phyloP scores from a whole-genome alignment of 2,888 invertebrate species.

The Mesochorus sp. region DNA sequence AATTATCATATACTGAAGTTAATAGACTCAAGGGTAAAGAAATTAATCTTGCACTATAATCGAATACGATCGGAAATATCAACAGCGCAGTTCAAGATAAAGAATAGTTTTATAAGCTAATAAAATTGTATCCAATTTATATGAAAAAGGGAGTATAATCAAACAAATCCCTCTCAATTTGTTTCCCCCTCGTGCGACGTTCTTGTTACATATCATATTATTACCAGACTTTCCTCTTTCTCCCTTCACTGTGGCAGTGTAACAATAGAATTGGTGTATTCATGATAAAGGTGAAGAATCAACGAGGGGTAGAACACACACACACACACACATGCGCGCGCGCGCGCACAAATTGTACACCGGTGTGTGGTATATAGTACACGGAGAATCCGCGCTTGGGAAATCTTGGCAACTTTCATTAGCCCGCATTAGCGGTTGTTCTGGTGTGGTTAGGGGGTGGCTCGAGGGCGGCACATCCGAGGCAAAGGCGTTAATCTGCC shows the following conservation, averaged over 20 bases:
- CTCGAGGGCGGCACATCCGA: slow-evolving; percentile 62
- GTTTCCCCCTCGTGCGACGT: not conserved
- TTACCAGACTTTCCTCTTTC: not conserved
- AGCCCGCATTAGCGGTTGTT: slow-evolving; percentile 72
- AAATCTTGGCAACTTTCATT: slow-evolving; percentile 76
- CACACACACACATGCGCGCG: not conserved
- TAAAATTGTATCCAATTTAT: not conserved
- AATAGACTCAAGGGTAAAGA: no score
- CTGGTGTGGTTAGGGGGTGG: slow-evolving; percentile 49
- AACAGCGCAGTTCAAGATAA: no score
- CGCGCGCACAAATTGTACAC: not conserved
- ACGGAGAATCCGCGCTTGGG: slow-evolving; percentile 54
- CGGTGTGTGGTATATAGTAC: not conserved
- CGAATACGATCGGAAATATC: no score
- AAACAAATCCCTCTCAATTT: not conserved
- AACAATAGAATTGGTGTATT: slow-evolving; percentile 52
- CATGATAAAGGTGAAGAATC: slow-evolving; percentile 44
- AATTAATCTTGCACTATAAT: no score
- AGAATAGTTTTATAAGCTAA: not conserved
- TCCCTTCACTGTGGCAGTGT: not conserved
- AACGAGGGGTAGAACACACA: slow-evolving; percentile 3
- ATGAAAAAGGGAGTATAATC: not conserved
- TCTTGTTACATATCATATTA: slow-evolving; percentile 15
- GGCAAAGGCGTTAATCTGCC: slow-evolving; percentile 80
- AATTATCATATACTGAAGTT: no score